Percentiles rank a stretch among this genome's conserved stretches.
These are phyloP conservation scores for Nemotelus pantherinus DNA, from an alignment of 2,888 invertebrate species.

Conservation along the genomic window DNA sequence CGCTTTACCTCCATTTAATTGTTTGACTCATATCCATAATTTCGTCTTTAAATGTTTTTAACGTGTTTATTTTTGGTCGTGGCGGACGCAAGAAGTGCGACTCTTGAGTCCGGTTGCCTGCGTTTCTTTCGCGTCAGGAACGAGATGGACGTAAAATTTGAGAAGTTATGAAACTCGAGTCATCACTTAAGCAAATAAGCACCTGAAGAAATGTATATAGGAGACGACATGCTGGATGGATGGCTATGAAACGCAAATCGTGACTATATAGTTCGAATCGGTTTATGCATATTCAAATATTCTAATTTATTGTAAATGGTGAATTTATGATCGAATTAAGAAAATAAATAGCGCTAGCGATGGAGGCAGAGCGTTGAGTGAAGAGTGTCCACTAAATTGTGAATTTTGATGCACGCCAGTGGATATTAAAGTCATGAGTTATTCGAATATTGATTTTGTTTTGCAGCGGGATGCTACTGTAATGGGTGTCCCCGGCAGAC, in stretches of 20 bases:
- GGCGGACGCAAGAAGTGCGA: neutral
- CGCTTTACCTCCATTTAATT: conserved; percentile 29
- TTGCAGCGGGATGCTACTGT: too few species aligned
- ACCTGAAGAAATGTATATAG: neutral
- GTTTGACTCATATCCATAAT: conserved; percentile 34
- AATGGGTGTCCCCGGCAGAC: too few species aligned
- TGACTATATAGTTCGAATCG: neutral
- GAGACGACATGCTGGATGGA: neutral
- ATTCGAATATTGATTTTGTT: too few species aligned
- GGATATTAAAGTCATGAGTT: too few species aligned
- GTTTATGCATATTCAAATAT: conserved; percentile 32
- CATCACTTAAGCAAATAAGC: conserved; percentile 28
- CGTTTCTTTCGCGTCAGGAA: neutral
- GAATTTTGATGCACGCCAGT: too few species aligned
- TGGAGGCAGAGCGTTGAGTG: neutral
- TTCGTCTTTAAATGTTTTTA: conserved; percentile 9
- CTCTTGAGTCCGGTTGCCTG: neutral
- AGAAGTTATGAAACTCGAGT: conserved; percentile 16
- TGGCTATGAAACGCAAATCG: neutral
- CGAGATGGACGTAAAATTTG: conserved; percentile 29
- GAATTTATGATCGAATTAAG: conserved; percentile 37
- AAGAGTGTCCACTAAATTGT: too few species aligned
- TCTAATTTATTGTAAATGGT: conserved; percentile 31
- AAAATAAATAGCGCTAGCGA: conserved; percentile 1
- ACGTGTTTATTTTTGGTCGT: conserved; percentile 7